Percentiles rank a stretch among this genome's conserved stretches.
phyloP scores from a whole-genome alignment of 1,140 invertebrate genomes.

The Globodera ellingtonae region DNA sequence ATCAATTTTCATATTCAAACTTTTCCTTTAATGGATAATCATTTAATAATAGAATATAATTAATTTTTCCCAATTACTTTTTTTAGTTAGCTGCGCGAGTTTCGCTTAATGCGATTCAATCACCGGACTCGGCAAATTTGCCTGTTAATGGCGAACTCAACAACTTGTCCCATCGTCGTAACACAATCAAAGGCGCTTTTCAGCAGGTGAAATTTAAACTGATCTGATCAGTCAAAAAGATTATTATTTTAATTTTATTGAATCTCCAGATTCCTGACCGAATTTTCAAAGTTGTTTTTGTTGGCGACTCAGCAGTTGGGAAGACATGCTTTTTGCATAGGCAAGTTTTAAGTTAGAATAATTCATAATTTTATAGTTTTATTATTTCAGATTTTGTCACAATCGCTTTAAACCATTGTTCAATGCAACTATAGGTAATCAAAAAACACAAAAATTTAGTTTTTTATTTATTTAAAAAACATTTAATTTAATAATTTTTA shows the following conservation, averaged over 20 bases:
- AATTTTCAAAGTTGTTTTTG: slow-evolving; percentile 72
- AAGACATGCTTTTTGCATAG: slow-evolving; percentile 72
- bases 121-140: background rate
- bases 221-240: too few species aligned
- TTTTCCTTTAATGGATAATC: background rate
- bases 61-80: background rate
- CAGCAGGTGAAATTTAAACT: background rate
- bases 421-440: slow-evolving; percentile 69
- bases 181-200: background rate
- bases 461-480: background rate
- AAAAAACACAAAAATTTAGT: too few species aligned
- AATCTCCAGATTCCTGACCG: slow-evolving; percentile 65
- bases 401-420: slow-evolving; percentile 69
- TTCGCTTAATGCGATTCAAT: background rate
- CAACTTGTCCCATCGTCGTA: slow-evolving; percentile 18
- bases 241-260: slow-evolving; percentile 8
- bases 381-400: slow-evolving; percentile 66
- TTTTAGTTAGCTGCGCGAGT: background rate
- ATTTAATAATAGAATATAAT: background rate
- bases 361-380: slow-evolving; percentile 29
- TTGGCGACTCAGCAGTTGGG: slow-evolving; percentile 72
- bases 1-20: background rate
- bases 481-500: background rate
- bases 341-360: slow-evolving; percentile 40
- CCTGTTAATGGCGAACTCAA: background rate